Evolutionary conservation across 2,888 invertebrate genomes (phyloP), one percentile per base, ranked within the genome.

Genomic region (Drosophila pseudotalamancana): DNA sequence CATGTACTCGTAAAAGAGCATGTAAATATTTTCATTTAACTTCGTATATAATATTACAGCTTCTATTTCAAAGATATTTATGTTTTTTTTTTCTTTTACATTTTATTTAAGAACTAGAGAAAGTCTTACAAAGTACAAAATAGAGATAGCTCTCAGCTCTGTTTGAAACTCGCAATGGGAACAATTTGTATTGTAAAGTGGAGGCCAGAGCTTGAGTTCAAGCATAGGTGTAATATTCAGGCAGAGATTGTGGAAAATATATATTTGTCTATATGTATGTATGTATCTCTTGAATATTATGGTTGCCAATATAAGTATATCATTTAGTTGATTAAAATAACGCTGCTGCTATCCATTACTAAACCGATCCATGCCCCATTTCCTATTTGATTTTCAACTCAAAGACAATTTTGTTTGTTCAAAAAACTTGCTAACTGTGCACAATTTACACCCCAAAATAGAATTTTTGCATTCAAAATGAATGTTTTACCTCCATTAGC

Each of bases 101-200:
- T 55, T 31, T 40, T 11, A 40, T 32, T 51, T 39, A 48, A 46
- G 40, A 46, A 46, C 61, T 65, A 59, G 67, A 51, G 76, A 80
- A 78, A 77, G 80, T 83, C 78, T 72, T 78, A 72, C 46, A 64
- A 54, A 66, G 59, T 72, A 76, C 50, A 73, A 54, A 75, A 72
- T 73, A 72, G 65, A 75, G 60, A 42, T 57, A 32, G 53, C 35
- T 57, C 35, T 57, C 72, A 45, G 56, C 50, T 50, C 65, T 37
- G 57, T 29, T 64, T 72, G 57, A 72, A 72, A 73, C 68, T 57
- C 53, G 56, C 59, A 66, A 53, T 66, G 46, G 48, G 51, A 62
- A 51, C 50, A 48, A 19, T n/a, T 50, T 70, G 39, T 48, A 25
- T 54, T 51, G 54, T 37, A 55, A 35, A 59, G 46, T 34, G 23